Percentiles rank a stretch among this genome's conserved stretches.
Evolutionary conservation across 2,113 vertebrate species (phyloP).

Genomic region (Python bivittatus): DNA sequence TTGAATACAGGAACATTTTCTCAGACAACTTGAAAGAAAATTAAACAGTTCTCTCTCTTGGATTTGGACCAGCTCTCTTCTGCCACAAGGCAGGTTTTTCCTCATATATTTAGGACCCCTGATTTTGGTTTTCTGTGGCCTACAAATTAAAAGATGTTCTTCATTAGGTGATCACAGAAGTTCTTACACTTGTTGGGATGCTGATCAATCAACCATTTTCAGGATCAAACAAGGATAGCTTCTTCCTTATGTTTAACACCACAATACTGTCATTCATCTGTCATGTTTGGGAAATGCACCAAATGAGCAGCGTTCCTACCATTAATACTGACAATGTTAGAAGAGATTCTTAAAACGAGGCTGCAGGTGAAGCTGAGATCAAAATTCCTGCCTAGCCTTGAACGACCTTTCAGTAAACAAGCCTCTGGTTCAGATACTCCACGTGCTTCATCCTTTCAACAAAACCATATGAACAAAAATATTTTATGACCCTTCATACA

Average conservation of each 20-base stretch:
- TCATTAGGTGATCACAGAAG: constrained; percentile 51
- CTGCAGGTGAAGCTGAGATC: background rate
- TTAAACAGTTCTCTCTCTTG: background rate
- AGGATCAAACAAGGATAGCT: constrained; percentile 46
- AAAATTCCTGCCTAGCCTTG: background rate
- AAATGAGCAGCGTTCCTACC: background rate
- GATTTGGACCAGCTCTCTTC: background rate
- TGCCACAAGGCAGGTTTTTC: background rate
- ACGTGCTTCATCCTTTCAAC: background rate
- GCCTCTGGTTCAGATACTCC: background rate
- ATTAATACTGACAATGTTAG: background rate
- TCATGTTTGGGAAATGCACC: background rate
- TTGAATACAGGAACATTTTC: background rate
- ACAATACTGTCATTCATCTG: background rate
- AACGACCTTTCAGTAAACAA: background rate
- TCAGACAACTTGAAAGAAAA: background rate
- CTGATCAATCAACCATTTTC: constrained; percentile 56
- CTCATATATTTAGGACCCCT: background rate
- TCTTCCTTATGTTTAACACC: background rate
- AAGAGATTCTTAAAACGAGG: background rate
- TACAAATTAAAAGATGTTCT: background rate
- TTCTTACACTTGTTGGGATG: constrained; percentile 66
- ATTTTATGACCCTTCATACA: background rate
- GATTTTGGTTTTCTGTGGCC: background rate
- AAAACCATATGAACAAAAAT: background rate